Conservation (phyloP, 2,888 invertebrate genomes). For the Drosophila mayaguana region DNA sequence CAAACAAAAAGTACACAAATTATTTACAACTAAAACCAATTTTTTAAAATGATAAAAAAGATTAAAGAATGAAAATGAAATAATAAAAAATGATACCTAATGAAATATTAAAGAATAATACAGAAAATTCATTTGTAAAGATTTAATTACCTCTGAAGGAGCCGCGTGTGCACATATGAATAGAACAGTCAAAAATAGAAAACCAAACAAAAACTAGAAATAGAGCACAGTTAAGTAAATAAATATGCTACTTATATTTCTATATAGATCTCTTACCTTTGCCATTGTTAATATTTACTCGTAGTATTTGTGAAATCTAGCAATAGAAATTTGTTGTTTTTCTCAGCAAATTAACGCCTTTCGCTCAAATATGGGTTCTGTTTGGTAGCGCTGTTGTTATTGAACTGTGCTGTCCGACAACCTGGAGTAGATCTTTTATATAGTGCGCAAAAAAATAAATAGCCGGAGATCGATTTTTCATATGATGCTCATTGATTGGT, state of each 20-base stretch:
- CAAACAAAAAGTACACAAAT: background rate
- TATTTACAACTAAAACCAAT: no score
- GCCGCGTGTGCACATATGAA: conserved; percentile 34
- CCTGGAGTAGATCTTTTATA: conserved; percentile 63
- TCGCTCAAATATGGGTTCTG: conserved; percentile 38
- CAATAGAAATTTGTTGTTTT: conserved; percentile 26
- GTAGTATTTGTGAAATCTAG: conserved; percentile 62
- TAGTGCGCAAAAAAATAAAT: conserved; percentile 52
- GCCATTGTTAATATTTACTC: conserved; percentile 48
- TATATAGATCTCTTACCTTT: conserved; percentile 51
- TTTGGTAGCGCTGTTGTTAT: conserved; percentile 43
- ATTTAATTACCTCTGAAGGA: conserved; percentile 56
- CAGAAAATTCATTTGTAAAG: background rate
- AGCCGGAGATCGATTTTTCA: conserved; percentile 67
- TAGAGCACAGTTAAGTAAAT: conserved; percentile 29
- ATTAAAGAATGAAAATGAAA: background rate
- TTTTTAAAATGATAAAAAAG: background rate
- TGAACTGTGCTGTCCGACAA: conserved; percentile 55
- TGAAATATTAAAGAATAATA: background rate
- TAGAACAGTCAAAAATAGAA: conserved; percentile 27
- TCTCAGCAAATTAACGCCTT: conserved; percentile 68
- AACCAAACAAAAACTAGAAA: conserved; percentile 55
- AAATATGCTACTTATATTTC: background rate
- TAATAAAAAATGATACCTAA: no score
- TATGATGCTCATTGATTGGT: conserved; percentile 69